These are phyloP conservation scores for Xenopus borealis DNA, from an alignment of 2,113 vertebrate genomes.

Conservation along the genomic window DNA sequence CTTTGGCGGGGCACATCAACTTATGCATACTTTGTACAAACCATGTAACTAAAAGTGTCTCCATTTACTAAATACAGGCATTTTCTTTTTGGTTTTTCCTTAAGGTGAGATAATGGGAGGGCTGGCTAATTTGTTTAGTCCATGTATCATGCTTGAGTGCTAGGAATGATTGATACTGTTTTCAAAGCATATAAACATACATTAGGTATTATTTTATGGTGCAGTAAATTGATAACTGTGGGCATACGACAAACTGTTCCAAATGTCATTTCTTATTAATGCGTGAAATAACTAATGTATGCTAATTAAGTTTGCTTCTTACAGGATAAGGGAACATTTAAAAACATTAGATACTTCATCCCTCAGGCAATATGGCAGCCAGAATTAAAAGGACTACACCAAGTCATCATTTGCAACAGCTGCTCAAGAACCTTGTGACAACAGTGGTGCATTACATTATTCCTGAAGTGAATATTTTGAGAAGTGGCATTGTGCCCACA, in stretches of 20 bases:
- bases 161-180: too few species aligned
- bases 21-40: too few species aligned
- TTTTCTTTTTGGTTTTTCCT: too few species aligned
- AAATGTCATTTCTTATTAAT: neutral
- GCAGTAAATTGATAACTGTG: neutral
- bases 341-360: constrained; percentile 26
- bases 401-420: constrained; percentile 30
- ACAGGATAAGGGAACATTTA: constrained; percentile 30
- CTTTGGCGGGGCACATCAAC: too few species aligned
- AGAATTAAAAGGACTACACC: constrained; percentile 22
- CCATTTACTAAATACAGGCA: too few species aligned
- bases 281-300: neutral
- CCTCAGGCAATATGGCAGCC: constrained; percentile 28
- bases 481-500: constrained; percentile 37
- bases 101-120: too few species aligned
- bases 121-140: too few species aligned
- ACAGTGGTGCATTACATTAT: constrained; percentile 41
- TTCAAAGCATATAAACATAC: too few species aligned
- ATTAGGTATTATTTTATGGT: too few species aligned
- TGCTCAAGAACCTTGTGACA: constrained; percentile 33
- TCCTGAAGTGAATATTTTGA: constrained; percentile 42
- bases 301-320: constrained; percentile 20
- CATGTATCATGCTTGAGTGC: too few species aligned
- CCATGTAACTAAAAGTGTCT: too few species aligned
- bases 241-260: neutral